phyloP scores from a whole-genome alignment of 2,797 vertebrate genomes.

The Gobionotothen gibberifrons region DNA sequence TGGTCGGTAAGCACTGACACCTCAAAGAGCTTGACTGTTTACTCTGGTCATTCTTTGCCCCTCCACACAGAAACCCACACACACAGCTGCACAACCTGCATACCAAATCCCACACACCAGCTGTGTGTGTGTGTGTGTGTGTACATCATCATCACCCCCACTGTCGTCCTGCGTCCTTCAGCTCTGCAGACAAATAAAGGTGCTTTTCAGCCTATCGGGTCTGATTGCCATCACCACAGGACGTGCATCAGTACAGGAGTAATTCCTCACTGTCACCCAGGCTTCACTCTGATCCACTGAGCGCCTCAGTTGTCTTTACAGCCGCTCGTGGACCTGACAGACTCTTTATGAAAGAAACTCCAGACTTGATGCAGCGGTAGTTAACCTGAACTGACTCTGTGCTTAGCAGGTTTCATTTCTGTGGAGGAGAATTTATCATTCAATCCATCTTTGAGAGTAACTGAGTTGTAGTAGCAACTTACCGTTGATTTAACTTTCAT shows the following conservation, averaged over 20 bases:
- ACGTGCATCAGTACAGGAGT: constrained; percentile 56
- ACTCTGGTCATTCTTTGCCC: constrained; percentile 31
- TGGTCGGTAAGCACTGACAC: constrained; percentile 39
- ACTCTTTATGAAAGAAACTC: constrained; percentile 28
- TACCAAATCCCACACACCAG: constrained; percentile 17
- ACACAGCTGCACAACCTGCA: constrained; percentile 16
- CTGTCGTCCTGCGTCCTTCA: constrained; percentile 50
- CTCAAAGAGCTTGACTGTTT: constrained; percentile 46
- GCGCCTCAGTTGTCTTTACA: constrained; percentile 37
- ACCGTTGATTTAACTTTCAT: background rate
- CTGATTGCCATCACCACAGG: constrained; percentile 65
- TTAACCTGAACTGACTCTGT: constrained; percentile 15
- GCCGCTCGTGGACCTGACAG: constrained; percentile 20
- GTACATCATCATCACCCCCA: constrained; percentile 35
- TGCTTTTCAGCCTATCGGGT: constrained; percentile 63
- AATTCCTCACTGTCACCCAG: constrained; percentile 72
- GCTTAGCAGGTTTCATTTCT: background rate
- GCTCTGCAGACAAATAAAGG: constrained; percentile 64
- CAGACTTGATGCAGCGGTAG: constrained; percentile 16
- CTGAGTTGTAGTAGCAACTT: too few species aligned
- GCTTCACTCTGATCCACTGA: constrained; percentile 31
- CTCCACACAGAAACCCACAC: background rate
- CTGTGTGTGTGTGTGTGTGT: constrained; percentile 17
- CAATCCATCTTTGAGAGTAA: too few species aligned
- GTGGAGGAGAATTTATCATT: background rate